Evolutionary conservation across 2,797 vertebrate species (phyloP).

Genomic region (Philypnodon macrostomus): DNA sequence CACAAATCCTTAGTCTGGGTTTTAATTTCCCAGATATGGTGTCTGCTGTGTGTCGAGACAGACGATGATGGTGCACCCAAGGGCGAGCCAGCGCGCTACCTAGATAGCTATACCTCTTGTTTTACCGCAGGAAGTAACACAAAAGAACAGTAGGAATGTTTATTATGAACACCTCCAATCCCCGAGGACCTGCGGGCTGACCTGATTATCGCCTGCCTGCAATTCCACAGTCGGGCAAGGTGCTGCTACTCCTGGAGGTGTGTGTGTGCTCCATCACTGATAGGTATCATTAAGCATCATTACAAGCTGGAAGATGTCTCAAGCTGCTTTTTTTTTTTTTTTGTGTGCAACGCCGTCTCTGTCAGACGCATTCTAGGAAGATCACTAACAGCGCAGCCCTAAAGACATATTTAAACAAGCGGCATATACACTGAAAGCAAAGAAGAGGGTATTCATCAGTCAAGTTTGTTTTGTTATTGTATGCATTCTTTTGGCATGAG

Average conservation of each 20-base stretch:
- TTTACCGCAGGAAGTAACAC: constrained; percentile 78
- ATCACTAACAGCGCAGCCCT: constrained; percentile 68
- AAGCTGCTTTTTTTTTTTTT: constrained; percentile 48
- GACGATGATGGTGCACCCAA: constrained; percentile 67
- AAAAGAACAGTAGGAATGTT: constrained; percentile 78
- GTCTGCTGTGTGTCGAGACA: constrained; percentile 53
- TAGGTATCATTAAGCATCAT: constrained; percentile 77
- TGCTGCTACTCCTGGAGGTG: constrained; percentile 68
- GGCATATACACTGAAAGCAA: constrained; percentile 39
- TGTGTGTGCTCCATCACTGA: constrained; percentile 60
- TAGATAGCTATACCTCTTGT: constrained; percentile 68
- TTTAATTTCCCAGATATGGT: constrained; percentile 72
- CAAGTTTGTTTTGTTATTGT: constrained; percentile 71
- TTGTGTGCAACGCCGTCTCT: constrained; percentile 53
- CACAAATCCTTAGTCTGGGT: constrained; percentile 66
- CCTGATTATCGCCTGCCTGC: constrained; percentile 81
- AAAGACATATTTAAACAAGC: constrained; percentile 45
- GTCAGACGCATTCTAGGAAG: constrained; percentile 72
- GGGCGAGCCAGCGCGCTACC: constrained; percentile 54
- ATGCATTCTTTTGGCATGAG: constrained; percentile 75
- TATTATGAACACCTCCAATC: constrained; percentile 80
- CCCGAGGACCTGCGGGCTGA: constrained; percentile 73
- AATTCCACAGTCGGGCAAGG: constrained; percentile 80
- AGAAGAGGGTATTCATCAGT: constrained; percentile 67
- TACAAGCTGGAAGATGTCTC: constrained; percentile 65